phyloP scores from a whole-genome alignment of 2,797 vertebrate species.

The Cuculus canorus region DNA sequence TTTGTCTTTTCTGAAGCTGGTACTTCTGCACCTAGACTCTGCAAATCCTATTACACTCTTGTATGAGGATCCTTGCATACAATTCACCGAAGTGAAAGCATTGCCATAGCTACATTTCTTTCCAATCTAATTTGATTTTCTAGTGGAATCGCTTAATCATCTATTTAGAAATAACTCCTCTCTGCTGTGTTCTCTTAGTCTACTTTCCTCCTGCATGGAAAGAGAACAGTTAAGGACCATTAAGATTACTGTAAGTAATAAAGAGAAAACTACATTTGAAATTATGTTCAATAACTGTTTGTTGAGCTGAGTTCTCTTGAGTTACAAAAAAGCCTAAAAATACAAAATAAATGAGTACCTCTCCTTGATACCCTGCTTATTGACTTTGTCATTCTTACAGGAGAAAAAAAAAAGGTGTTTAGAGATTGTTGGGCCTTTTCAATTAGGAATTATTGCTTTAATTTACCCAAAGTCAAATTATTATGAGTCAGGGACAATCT shows the following conservation, averaged over 20 bases:
- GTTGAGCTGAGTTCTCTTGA: not conserved
- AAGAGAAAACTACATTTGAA: not conserved
- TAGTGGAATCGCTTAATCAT: not conserved
- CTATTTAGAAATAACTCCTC: not conserved
- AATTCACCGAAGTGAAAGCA: not conserved
- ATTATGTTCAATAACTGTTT: not conserved
- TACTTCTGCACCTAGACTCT: not conserved
- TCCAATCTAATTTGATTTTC: slow-evolving; percentile 1
- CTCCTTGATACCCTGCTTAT: not conserved
- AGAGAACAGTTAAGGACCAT: not conserved
- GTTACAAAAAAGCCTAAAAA: not conserved
- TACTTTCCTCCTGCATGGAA: not conserved
- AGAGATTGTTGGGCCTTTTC: not conserved
- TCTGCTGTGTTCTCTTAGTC: not conserved
- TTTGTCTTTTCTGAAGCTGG: not conserved
- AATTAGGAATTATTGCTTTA: not conserved
- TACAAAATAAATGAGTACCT: not conserved
- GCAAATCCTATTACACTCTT: not conserved
- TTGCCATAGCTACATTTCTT: not conserved
- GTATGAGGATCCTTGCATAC: not conserved
- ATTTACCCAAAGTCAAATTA: not conserved
- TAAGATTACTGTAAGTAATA: not conserved
- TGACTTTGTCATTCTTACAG: not conserved
- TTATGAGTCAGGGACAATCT: not conserved
- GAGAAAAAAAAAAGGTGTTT: not conserved